Base-by-base conservation (phyloP, 2,113 vertebrate genomes). In the Bagarius yarrelli region DNA sequence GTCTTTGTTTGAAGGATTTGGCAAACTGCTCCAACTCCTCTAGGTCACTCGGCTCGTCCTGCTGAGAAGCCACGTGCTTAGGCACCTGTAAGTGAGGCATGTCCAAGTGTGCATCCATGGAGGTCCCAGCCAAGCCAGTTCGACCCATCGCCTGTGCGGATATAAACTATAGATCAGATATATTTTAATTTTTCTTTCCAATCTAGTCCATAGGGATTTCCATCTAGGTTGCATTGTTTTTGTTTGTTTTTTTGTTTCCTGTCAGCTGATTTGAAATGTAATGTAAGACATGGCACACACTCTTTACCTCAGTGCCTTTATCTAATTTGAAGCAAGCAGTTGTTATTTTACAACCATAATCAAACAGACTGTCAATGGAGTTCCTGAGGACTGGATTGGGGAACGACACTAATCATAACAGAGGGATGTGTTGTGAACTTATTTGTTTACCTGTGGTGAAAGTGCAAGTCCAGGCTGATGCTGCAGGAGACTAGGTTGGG, bases 1-100 rank as follows among this genome's bases (percentile, higher is more conserved):
- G 94, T 87, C 98, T 94, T 69, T 99, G 98, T 82, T 99, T 99
- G 88, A 99, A 99, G 11, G 96, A 97, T 89, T 99, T 99, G 13
- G 98, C 96, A 78, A 99, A 99, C 90, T 95, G 97, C 55, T 99
- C 98, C 82, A 99, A 91, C 79, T 99, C 98, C 85, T 99, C 98
- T 79, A 99, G 92, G 79, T 99, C 98, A 5, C 93, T 98, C 85
- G 97, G 96, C 70, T 99, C 97, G 1, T 99, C 97, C 0, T 95
- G 90, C 0, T 93, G 93, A 1, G 94, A 86, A 0, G 91, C 86
- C 82, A 96, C 87, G 85, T 96, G 96, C 86, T 98, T 98, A 61
- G 94, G 90, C 83, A 95, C 94, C 79, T 96, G 95, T 83, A 98
- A 78, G 74, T 98, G 96, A 69, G 95, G 89, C 79, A 95, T 92